Percentiles rank a stretch among this genome's conserved stretches.
phyloP scores from a whole-genome alignment of 2,797 vertebrate species.

The Caiman crocodilus region DNA sequence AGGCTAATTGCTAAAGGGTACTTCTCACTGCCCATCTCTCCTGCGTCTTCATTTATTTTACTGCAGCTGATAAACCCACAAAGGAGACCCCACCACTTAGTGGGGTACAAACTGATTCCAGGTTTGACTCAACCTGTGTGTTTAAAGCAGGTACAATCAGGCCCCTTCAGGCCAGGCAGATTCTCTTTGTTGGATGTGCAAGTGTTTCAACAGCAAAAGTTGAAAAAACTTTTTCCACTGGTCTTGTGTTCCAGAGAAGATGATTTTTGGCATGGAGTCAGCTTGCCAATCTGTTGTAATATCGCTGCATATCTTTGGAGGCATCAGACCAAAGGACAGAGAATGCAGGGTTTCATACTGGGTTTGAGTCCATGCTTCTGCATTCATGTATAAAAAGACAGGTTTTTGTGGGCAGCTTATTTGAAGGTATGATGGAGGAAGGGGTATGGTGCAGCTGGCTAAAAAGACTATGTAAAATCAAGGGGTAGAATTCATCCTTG shows the following conservation, averaged over 20 bases:
- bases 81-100: neutral
- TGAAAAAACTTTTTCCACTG: neutral
- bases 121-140: neutral
- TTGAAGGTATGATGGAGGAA: too few relatives aligned
- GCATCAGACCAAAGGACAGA: neutral
- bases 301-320: accelerated
- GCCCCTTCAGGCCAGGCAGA: neutral
- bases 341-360: neutral
- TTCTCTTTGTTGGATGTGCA: neutral
- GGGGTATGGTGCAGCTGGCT: too few relatives aligned
- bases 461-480: too few relatives aligned
- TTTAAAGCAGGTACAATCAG: neutral
- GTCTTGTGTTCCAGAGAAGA: accelerated
- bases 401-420: too few relatives aligned
- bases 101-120: neutral
- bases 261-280: neutral
- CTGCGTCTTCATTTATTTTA: neutral
- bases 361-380: accelerated
- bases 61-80: neutral
- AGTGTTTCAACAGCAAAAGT: neutral
- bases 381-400: accelerated
- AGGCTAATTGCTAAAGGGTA: neutral
- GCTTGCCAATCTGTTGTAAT: accelerated
- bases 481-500: too few relatives aligned
- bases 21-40: neutral